Evolutionary conservation across 2,797 vertebrate species (phyloP), one percentile per base, ranked within the genome.

Genomic region (Enteromius argenteus): DNA sequence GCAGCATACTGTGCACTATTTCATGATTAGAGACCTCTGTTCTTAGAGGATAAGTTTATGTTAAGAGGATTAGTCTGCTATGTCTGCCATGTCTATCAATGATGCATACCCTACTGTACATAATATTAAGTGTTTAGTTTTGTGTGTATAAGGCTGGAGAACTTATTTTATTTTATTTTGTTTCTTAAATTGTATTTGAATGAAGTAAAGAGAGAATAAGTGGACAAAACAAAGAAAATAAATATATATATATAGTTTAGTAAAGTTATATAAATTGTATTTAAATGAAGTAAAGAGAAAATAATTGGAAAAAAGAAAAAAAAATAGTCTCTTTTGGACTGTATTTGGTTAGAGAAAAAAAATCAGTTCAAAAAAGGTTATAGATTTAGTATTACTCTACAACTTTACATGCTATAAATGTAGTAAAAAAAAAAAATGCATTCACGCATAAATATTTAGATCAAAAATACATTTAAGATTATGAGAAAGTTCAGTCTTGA

Each of bases 41-140:
- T 82, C 81, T 73, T 81, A 81, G 71, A 83, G 77, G 67, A 86
- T 85, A 53, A 81, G 67, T 19, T 81, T 9, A 81, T 84, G 49
- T 77, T 86, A 88, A 88, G 74, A 88, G 81, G 87, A 85, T 84
- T 81, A 73, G 84, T 88, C 67, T 86, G 84, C 69, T 69, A 37
- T 80, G 23, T 76, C 51, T 87, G 81, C 72, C 68, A 3, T 82
- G 71, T 75, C 79, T 73, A 13, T 80, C 78, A 81, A 30, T 15
- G 62, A 84, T 84, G 78, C 49, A 69, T 74, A 85, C 9, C 39
- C 32, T 77, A 39, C 71, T 58, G 39, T 77, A 49, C 71, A n/a
- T 15, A 42, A 37, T 44, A 37, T 15, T 37, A 17, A 46, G 49
- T 27, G 19, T 56, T 58, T 21, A 30, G 23, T 27, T 71, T 58